These are phyloP conservation scores for Drosophila testacea DNA, from an alignment of 2,888 invertebrate genomes.

Conservation along the genomic window DNA sequence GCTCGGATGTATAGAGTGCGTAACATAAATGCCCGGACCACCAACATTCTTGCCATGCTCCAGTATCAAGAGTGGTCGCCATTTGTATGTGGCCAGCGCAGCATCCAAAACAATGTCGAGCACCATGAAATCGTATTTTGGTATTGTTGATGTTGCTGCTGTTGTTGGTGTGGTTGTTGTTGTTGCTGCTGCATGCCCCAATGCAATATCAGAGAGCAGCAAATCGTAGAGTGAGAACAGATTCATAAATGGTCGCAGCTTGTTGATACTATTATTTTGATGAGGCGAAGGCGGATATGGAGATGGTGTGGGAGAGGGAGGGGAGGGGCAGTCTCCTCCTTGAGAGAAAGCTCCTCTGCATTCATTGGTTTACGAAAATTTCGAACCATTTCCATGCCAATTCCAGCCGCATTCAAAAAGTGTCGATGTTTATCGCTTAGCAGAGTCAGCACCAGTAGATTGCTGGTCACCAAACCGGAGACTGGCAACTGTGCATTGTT, in stretches of 20 bases:
- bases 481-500: conserved; percentile 24
- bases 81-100: conserved; percentile 65
- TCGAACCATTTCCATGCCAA: conserved; percentile 80
- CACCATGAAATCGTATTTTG: conserved; percentile 85
- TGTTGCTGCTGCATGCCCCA: conserved; percentile 8
- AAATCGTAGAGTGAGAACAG: conserved; percentile 85
- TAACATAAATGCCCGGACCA: conserved; percentile 77
- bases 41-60: conserved; percentile 81
- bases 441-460: conserved; percentile 84
- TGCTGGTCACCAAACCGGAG: conserved; percentile 74
- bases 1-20: conserved; percentile 84
- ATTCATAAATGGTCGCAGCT: conserved; percentile 81
- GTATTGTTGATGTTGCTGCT: conserved; percentile 18
- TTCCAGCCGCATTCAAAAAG: conserved; percentile 83
- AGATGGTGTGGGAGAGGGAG: neutral
- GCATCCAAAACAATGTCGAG: conserved; percentile 82
- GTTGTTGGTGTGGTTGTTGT: conserved; percentile 10
- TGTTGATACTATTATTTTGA: conserved; percentile 60
- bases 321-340: neutral
- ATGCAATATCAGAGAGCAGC: conserved; percentile 72
- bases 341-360: neutral
- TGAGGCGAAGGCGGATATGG: conserved; percentile 3
- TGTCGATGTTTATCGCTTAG: conserved; percentile 85
- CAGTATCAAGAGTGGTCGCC: conserved; percentile 84
- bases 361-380: conserved; percentile 74